Conservation (phyloP, 2,113 vertebrate genomes). For the Elanus axillaris region DNA sequence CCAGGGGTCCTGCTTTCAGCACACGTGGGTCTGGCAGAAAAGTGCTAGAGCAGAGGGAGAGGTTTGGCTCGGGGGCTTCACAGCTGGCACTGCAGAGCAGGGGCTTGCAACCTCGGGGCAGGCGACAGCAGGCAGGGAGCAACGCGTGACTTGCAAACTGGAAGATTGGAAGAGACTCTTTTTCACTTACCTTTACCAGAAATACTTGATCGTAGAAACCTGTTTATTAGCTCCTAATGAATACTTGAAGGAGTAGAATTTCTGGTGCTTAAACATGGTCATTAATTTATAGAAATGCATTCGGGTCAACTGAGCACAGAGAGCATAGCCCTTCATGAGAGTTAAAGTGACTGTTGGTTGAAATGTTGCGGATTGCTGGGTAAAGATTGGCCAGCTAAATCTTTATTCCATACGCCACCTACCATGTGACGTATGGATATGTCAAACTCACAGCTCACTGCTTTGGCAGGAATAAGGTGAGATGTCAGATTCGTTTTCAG, state of each 20-base stretch:
- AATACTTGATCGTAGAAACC: neutral
- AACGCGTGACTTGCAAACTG: neutral
- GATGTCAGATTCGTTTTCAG: neutral
- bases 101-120: neutral
- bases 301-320: neutral
- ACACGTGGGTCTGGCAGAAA: neutral
- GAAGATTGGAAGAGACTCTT: neutral
- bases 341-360: neutral
- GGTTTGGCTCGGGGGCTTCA: neutral
- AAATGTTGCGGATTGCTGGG: neutral
- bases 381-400: neutral
- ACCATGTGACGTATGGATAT: accelerated
- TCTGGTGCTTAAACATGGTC: neutral
- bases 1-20: neutral
- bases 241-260: neutral
- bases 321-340: neutral
- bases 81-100: neutral
- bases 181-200: neutral
- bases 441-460: neutral
- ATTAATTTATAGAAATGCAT: neutral
- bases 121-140: neutral
- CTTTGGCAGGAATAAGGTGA: neutral
- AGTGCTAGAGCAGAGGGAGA: accelerated
- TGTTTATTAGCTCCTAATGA: neutral
- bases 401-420: neutral